Conservation (phyloP, 2,888 invertebrate genomes). For the Gasteruption jaculator region DNA sequence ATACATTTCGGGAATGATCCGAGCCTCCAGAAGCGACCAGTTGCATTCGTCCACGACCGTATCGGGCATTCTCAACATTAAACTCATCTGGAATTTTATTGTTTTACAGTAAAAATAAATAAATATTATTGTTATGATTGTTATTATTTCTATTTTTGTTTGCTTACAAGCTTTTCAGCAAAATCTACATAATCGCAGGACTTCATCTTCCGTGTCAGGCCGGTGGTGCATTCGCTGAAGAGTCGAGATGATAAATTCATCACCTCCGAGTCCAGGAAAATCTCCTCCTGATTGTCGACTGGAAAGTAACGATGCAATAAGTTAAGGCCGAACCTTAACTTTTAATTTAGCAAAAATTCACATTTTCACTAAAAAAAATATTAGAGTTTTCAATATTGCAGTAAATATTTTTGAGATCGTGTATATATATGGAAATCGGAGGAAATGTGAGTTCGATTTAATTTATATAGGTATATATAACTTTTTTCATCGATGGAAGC, state of each 20-base stretch:
- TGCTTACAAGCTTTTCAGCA: conserved; percentile 36
- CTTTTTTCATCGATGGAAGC: conserved; percentile 35
- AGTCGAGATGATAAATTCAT: conserved; percentile 41
- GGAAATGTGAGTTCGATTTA: too few relatives aligned
- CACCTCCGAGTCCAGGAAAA: conserved; percentile 43
- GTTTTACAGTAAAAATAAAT: conserved; percentile 5
- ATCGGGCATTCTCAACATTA: conserved; percentile 10
- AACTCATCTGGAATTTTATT: conserved; percentile 1
- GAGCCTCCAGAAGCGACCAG: conserved; percentile 36
- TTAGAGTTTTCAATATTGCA: background rate
- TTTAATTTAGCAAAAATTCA: background rate
- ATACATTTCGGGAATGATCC: too few relatives aligned
- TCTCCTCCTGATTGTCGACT: conserved; percentile 37
- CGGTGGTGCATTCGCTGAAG: conserved; percentile 32
- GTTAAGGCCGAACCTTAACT: conserved; percentile 4
- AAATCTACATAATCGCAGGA: conserved; percentile 35
- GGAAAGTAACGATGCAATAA: too few relatives aligned
- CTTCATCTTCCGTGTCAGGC: conserved; percentile 32
- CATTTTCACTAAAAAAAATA: background rate
- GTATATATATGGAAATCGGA: background rate
- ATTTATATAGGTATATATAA: too few relatives aligned
- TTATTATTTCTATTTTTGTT: background rate
- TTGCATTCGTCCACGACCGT: conserved; percentile 22
- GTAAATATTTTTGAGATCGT: too few relatives aligned
- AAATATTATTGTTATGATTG: background rate